phyloP scores from a whole-genome alignment of 2,797 vertebrate species.

The Artibeus jamaicensis region DNA sequence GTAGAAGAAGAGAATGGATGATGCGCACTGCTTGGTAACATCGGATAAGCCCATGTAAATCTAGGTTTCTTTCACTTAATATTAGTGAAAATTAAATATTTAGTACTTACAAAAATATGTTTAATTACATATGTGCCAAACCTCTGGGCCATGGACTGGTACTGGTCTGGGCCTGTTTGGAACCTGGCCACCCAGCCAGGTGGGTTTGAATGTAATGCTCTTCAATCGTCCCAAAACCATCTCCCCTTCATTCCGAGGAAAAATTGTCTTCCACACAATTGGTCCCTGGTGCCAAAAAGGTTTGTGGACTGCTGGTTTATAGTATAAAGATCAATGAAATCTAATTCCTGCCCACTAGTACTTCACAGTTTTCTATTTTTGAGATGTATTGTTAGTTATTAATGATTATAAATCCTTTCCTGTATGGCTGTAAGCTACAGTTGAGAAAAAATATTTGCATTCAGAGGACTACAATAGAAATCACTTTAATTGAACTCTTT shows the following conservation, averaged over 20 bases:
- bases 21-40: not conserved
- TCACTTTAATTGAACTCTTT: not conserved
- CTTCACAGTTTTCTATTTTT: not conserved
- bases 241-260: too few relatives aligned
- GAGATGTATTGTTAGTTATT: not conserved
- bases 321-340: not conserved
- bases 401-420: not conserved
- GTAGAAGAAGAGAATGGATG: not conserved
- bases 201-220: too few relatives aligned
- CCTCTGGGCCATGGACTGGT: too few relatives aligned
- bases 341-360: not conserved
- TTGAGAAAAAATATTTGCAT: not conserved
- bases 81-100: not conserved
- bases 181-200: too few relatives aligned
- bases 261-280: too few relatives aligned
- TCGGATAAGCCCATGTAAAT: not conserved
- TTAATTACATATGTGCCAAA: not conserved
- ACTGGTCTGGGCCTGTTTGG: too few relatives aligned
- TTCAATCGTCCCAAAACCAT: too few relatives aligned
- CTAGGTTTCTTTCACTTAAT: not conserved
- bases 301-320: too few relatives aligned
- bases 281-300: too few relatives aligned
- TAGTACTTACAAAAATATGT: not conserved
- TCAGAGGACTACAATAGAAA: not conserved
- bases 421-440: not conserved